Conservation (phyloP, 2,888 invertebrate genomes). For the Harpagoxenus sublaevis region DNA sequence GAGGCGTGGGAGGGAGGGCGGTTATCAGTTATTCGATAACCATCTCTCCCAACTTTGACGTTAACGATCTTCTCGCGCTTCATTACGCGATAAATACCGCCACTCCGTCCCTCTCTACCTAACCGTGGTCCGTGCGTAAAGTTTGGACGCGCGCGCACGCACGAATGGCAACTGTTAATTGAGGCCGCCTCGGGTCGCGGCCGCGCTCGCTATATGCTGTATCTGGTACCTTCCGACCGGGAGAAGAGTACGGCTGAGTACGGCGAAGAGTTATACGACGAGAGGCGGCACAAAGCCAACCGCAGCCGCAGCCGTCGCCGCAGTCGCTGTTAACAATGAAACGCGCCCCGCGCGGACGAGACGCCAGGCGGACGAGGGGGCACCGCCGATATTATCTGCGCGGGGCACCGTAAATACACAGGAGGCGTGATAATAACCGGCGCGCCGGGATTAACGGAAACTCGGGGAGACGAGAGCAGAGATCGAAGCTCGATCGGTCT, state of each 20-base stretch:
- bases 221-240: not conserved
- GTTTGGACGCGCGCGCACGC: constrained; percentile 26
- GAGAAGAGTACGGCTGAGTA: constrained; percentile 16
- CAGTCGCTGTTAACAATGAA: constrained; percentile 36
- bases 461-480: not conserved
- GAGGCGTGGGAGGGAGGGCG: not conserved
- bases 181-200: constrained; percentile 38
- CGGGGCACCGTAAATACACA: constrained; percentile 34
- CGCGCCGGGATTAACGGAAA: constrained; percentile 25
- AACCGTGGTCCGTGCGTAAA: constrained; percentile 25
- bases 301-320: constrained; percentile 5
- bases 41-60: constrained; percentile 47
- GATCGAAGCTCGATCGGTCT: constrained; percentile 33
- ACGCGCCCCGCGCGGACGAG: not conserved
- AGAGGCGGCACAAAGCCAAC: constrained; percentile 35
- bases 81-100: constrained; percentile 56
- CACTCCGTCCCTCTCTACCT: not conserved
- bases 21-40: constrained; percentile 60
- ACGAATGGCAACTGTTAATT: constrained; percentile 48
- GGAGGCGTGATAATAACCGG: constrained; percentile 30
- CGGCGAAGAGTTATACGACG: constrained; percentile 34
- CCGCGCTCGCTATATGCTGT: constrained; percentile 13
- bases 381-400: constrained; percentile 38
- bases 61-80: constrained; percentile 45
- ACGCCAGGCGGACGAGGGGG: not conserved